phyloP scores from a whole-genome alignment of 2,888 invertebrate species.

The Luperina nickerlii region DNA sequence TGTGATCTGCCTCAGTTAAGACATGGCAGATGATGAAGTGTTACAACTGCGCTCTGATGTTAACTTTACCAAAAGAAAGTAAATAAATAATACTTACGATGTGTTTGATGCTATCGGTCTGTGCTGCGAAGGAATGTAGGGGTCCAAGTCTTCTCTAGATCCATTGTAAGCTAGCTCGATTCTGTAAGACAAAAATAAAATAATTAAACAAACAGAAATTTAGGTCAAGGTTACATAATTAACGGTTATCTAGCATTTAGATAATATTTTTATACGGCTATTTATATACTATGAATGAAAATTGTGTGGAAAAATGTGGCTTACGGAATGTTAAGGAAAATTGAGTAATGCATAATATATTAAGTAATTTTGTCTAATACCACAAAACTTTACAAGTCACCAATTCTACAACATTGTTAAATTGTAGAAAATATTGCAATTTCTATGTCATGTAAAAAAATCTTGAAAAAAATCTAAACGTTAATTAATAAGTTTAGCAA shows the following conservation, averaged over 20 bases:
- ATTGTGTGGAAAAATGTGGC: too few species aligned
- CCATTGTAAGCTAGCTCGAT: constrained; percentile 87
- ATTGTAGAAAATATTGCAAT: not conserved
- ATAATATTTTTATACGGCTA: constrained; percentile 31
- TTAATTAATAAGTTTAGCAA: too few species aligned
- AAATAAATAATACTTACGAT: constrained; percentile 78
- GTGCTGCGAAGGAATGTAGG: constrained; percentile 85
- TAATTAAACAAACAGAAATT: constrained; percentile 22
- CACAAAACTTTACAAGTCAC: not conserved
- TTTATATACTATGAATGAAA: constrained; percentile 14
- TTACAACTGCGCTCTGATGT: too few species aligned
- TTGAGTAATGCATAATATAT: not conserved
- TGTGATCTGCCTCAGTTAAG: not conserved
- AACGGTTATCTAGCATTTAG: not conserved
- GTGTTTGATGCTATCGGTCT: constrained; percentile 84
- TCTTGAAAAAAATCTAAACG: too few species aligned
- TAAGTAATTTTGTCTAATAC: not conserved
- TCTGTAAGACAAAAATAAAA: constrained; percentile 75
- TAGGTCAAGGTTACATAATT: constrained; percentile 35
- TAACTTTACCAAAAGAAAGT: too few species aligned
- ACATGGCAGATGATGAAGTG: not conserved
- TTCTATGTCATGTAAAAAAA: too few species aligned
- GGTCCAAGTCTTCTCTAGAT: constrained; percentile 86
- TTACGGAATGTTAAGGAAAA: not conserved
- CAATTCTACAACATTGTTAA: not conserved